phyloP scores from a whole-genome alignment of 2,113 vertebrate species.

The Philantomba maxwellii region DNA sequence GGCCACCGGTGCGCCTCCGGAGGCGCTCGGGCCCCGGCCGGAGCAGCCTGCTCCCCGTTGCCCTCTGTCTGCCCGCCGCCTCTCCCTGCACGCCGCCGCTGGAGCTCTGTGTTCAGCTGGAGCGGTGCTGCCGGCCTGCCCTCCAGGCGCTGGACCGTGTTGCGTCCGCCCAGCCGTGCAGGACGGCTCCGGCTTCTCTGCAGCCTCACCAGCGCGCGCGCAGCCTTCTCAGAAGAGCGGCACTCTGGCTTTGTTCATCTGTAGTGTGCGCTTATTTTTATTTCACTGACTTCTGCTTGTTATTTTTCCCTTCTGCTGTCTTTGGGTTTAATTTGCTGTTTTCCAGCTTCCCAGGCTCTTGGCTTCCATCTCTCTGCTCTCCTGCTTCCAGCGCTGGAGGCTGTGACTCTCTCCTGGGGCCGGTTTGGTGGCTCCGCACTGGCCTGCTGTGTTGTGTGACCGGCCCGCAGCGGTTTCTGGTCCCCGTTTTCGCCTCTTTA shows the following conservation, averaged over 20 bases:
- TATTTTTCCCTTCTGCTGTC: background rate
- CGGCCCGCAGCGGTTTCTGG: background rate
- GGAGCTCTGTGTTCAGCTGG: accelerated
- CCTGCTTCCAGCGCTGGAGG: accelerated
- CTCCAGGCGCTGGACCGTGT: accelerated
- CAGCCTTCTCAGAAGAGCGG: background rate
- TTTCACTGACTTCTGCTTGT: background rate
- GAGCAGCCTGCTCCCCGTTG: too few relatives aligned
- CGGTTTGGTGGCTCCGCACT: background rate
- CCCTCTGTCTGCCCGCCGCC: background rate
- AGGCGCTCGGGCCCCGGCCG: background rate
- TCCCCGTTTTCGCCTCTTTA: background rate
- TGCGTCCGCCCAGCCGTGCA: background rate
- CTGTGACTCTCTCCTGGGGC: background rate
- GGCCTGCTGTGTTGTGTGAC: background rate
- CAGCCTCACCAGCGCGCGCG: background rate
- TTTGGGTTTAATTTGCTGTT: background rate
- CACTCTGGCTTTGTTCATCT: background rate
- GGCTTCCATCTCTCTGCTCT: background rate
- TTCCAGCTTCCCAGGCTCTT: background rate
- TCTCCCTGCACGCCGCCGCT: too few relatives aligned
- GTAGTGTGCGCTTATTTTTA: accelerated
- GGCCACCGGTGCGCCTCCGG: accelerated
- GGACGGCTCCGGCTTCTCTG: background rate
- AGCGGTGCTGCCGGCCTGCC: background rate